These are phyloP conservation scores for Graptemys geographica DNA, from an alignment of 2,797 vertebrate genomes.

Conservation along the genomic window DNA sequence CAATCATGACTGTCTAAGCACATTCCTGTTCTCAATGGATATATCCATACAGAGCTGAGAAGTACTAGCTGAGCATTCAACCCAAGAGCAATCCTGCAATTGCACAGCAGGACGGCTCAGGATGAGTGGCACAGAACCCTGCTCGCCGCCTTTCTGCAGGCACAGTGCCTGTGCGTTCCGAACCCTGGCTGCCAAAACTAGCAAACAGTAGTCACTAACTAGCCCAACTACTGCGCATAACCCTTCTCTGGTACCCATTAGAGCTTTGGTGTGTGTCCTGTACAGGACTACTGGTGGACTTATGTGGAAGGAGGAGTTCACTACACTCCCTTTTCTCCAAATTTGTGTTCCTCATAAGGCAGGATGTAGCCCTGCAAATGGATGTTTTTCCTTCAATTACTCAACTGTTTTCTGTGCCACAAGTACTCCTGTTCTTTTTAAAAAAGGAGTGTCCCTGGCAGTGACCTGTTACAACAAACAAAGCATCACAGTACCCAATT, in stretches of 20 bases:
- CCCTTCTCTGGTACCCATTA: not conserved
- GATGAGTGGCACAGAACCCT: not conserved
- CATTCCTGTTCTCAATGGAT: not conserved
- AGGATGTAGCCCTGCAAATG: not conserved
- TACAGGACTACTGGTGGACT: not conserved
- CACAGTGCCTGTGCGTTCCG: not conserved
- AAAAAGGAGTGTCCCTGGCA: not conserved
- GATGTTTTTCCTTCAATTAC: not conserved
- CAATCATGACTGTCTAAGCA: not conserved
- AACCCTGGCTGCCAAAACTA: not conserved
- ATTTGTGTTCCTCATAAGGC: not conserved
- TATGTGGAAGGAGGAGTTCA: not conserved
- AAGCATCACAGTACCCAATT: not conserved
- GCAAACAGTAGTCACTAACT: not conserved
- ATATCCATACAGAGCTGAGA: not conserved
- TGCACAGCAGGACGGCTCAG: not conserved
- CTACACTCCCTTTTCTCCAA: not conserved
- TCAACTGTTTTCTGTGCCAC: not conserved
- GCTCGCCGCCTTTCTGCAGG: not conserved
- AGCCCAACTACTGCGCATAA: not conserved
- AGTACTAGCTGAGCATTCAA: not conserved
- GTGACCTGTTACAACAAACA: not conserved
- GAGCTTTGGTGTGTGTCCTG: not conserved
- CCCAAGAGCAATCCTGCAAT: not conserved
- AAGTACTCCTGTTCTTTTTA: not conserved